These are phyloP conservation scores for Ceratitis capitata DNA, from an alignment of 1,140 invertebrate species.

Conservation along the genomic window DNA sequence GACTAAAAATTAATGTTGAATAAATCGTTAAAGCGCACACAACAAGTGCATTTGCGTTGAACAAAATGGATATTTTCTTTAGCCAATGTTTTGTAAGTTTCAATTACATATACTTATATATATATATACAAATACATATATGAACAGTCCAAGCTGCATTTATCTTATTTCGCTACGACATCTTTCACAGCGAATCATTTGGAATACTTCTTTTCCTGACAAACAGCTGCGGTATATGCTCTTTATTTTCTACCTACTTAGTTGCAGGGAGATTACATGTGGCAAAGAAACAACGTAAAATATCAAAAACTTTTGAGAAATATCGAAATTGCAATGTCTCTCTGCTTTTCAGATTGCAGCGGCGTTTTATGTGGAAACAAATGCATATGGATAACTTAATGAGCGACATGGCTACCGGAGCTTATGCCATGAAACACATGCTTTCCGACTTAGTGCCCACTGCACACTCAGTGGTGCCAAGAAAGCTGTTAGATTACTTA, in stretches of 20 bases:
- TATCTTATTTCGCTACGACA: neutral
- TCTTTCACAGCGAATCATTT: neutral
- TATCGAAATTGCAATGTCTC: neutral
- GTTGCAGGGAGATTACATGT: neutral
- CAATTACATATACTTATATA: neutral
- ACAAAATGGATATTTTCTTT: neutral
- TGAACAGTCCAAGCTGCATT: neutral
- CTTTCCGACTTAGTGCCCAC: slow-evolving; percentile 52
- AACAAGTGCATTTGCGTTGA: neutral
- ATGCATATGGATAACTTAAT: slow-evolving; percentile 59
- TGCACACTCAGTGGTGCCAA: neutral
- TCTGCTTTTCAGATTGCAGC: slow-evolving; percentile 52
- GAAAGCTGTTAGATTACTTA: slow-evolving; percentile 52
- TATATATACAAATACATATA: neutral
- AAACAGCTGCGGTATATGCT: neutral
- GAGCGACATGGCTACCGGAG: slow-evolving; percentile 53
- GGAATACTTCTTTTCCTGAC: neutral
- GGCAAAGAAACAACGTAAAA: slow-evolving; percentile 7
- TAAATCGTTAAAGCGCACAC: neutral
- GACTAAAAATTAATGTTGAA: slow-evolving; percentile 9
- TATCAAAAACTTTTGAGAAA: neutral
- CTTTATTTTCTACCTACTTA: neutral
- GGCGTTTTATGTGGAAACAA: slow-evolving; percentile 62
- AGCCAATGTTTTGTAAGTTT: neutral
- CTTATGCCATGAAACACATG: slow-evolving; percentile 55